A percentile compares a stretch with the other conserved stretches of the same genome.
These are phyloP conservation scores for Sympetrum striolatum DNA, from an alignment of 2,888 invertebrate species.

Conservation along the genomic window DNA sequence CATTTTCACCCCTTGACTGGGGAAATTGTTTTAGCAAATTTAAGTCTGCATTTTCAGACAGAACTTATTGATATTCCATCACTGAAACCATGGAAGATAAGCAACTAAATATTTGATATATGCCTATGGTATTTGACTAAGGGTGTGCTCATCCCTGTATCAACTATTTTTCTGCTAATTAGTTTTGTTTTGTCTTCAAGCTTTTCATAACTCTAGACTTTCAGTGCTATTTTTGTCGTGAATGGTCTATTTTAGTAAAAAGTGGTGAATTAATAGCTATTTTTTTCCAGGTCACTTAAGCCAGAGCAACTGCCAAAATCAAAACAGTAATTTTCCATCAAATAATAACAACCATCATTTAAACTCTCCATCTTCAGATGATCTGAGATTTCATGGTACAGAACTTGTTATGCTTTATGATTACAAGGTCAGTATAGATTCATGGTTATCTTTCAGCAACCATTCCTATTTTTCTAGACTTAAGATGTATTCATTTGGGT, in stretches of 20 bases:
- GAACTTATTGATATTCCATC: too few species aligned
- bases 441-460: neutral
- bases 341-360: slow-evolving; percentile 50
- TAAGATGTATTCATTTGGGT: too few species aligned
- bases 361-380: slow-evolving; percentile 60
- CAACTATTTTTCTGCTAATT: neutral
- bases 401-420: slow-evolving; percentile 94
- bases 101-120: too few species aligned
- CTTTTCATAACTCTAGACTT: too few species aligned
- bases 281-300: slow-evolving; percentile 60
- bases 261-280: neutral
- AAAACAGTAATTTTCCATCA: slow-evolving; percentile 49
- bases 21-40: too few species aligned
- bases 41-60: too few species aligned
- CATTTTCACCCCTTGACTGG: too few species aligned
- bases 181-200: too few species aligned
- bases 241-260: too few species aligned
- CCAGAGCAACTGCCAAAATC: slow-evolving; percentile 54
- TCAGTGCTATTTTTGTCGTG: too few species aligned
- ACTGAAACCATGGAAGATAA: too few species aligned
- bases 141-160: neutral
- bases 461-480: too few species aligned
- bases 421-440: slow-evolving; percentile 72
- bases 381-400: slow-evolving; percentile 83
- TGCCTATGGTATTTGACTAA: neutral